Conservation (phyloP, 2,113 vertebrate species). For the Dolichotis patagonum region DNA sequence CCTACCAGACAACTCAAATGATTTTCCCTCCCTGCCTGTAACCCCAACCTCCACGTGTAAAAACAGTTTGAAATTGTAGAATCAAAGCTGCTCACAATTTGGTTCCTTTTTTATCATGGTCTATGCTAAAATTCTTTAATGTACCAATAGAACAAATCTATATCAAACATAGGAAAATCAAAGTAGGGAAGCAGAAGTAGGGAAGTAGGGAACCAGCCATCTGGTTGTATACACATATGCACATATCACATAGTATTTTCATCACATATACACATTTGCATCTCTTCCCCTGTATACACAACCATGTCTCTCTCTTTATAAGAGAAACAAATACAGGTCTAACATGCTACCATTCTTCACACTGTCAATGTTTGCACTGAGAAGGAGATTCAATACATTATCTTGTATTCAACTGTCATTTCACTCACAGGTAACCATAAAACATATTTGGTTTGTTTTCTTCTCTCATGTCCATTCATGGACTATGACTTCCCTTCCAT, state of each 20-base stretch:
- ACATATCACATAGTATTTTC: background rate
- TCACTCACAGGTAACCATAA: background rate
- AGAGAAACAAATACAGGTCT: background rate
- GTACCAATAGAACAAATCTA: background rate
- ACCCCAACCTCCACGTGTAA: background rate
- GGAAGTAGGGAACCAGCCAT: background rate
- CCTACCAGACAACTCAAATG: background rate
- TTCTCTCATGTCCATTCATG: background rate
- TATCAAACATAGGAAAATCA: background rate
- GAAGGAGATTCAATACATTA: background rate
- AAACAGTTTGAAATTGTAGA: conserved; percentile 13
- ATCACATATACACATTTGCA: background rate
- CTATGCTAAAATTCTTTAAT: background rate
- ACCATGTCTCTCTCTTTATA: background rate
- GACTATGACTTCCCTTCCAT: background rate
- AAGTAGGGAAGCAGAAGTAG: background rate
- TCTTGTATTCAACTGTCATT: background rate
- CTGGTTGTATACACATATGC: too few relatives aligned
- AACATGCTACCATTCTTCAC: background rate
- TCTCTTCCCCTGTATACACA: background rate
- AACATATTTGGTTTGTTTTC: background rate
- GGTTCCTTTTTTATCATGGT: background rate
- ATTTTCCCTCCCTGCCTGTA: background rate
- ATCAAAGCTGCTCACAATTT: background rate
- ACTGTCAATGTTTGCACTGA: background rate